Evolutionary conservation across 2,113 vertebrate genomes (phyloP).

Genomic region (Donacobius atricapilla): DNA sequence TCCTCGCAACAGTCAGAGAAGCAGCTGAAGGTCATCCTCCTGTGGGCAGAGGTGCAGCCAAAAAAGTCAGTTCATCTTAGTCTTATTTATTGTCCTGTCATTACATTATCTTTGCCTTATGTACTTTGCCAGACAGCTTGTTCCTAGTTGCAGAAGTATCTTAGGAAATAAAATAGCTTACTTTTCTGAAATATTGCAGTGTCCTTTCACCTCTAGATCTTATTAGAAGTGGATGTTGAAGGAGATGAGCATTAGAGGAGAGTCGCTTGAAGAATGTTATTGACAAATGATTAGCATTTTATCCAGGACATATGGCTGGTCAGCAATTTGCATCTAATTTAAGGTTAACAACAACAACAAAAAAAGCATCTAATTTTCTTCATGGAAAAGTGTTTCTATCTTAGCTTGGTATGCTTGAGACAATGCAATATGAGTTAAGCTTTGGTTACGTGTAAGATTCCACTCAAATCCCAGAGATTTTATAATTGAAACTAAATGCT

Average conservation of each 20-base stretch:
- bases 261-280: background rate
- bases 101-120: background rate
- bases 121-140: background rate
- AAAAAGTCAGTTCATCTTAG: conserved; percentile 77
- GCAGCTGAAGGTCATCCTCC: conserved; percentile 82
- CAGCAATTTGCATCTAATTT: background rate
- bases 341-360: background rate
- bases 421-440: background rate
- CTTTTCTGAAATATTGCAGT: background rate
- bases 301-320: background rate
- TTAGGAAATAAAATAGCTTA: background rate
- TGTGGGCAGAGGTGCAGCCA: conserved; percentile 80
- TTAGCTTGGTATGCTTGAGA: background rate
- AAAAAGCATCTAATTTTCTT: background rate
- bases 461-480: background rate
- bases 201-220: background rate
- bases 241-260: background rate
- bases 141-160: background rate
- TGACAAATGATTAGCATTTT: background rate
- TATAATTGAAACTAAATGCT: conserved; percentile 22
- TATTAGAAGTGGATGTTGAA: background rate
- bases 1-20: conserved; percentile 82
- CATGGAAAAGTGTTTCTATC: background rate
- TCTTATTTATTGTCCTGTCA: background rate
- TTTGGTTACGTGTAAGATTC: background rate